Base-by-base conservation (phyloP, 2,888 invertebrate species). In the Tetranychus truncatus region DNA sequence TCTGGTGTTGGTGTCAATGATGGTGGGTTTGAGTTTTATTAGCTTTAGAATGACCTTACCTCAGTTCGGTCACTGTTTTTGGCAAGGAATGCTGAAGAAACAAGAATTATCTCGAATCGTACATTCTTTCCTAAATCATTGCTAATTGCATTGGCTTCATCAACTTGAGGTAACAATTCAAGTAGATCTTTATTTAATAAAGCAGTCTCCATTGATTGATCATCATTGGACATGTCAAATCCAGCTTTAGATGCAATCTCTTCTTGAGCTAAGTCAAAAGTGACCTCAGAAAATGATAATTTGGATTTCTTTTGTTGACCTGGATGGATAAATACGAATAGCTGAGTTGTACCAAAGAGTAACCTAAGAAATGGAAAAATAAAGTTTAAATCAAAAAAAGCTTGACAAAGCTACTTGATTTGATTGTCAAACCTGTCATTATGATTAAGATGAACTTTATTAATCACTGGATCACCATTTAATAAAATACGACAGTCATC, bases 101-200 rank as follows among this genome's bases (percentile, higher is more conserved):
- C 83, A 65, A 86, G 80, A 75, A 85, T 81, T 45, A 85, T 82
- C 78, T 86, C 86, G 80, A 86, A 86, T 78, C 83, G 83, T 21
- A 83, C 83, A 77, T 82, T 82, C 79, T 85, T 84, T 78, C 84
- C 84, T 74, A 86, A 80, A 77, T 85, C 86, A 76, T 84, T 84
- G 73, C 84, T 84, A 80, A 86, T 86, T 72, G 84, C 82, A 80
- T 86, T 86, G 7, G 86, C 86, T 78, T 86, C 83, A 76, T 85
- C 84, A 5, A 86, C 83, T 20, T 82, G 82, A 3, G 86, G 86
- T 79, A 86, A 80, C 74, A 85, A 81, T 77, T 85, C 85, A 46
- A 86, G 79, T 73, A 86, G 80, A 76, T 86, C 86, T 77, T 86
- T 84, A 76, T 86, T 84, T 24, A 86, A 80, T 18, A 85, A 78